Evolutionary conservation across 1,140 invertebrate species (phyloP).

Genomic region (Camponotus floridanus): DNA sequence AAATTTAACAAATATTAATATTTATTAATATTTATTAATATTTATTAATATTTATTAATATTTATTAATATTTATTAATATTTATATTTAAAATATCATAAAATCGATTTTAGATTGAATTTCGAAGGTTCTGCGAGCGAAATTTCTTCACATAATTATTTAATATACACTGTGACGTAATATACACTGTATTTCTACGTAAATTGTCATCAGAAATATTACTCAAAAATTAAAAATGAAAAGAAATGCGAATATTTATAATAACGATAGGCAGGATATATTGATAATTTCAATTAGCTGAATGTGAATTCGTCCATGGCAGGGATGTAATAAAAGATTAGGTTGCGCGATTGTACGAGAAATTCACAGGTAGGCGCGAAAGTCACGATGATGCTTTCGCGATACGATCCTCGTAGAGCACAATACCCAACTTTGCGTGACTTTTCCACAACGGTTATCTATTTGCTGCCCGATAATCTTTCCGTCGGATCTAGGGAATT

Average conservation of each 20-base stretch:
- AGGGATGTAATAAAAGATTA: background rate
- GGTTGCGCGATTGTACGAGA: slow-evolving; percentile 4
- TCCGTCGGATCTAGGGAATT: slow-evolving; percentile 76
- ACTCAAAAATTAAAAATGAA: too few relatives aligned
- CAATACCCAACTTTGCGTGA: slow-evolving; percentile 77
- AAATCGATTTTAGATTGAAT: too few relatives aligned
- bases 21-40: too few relatives aligned
- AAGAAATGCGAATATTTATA: background rate
- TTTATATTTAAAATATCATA: too few relatives aligned
- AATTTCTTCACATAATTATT: too few relatives aligned
- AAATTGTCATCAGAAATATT: too few relatives aligned
- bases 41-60: too few relatives aligned
- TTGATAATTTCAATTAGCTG: background rate
- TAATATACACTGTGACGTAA: too few relatives aligned
- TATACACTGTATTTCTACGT: too few relatives aligned
- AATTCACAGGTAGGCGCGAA: slow-evolving; percentile 35
- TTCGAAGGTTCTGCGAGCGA: too few relatives aligned
- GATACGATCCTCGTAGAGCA: slow-evolving; percentile 18
- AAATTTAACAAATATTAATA: too few relatives aligned
- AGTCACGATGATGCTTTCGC: slow-evolving; percentile 6
- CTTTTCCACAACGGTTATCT: slow-evolving; percentile 79
- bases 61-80: too few relatives aligned
- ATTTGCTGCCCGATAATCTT: slow-evolving; percentile 77
- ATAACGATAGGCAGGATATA: background rate
- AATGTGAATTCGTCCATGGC: background rate